phyloP scores from a whole-genome alignment of 2,888 invertebrate species.

The Rosalia funebris region DNA sequence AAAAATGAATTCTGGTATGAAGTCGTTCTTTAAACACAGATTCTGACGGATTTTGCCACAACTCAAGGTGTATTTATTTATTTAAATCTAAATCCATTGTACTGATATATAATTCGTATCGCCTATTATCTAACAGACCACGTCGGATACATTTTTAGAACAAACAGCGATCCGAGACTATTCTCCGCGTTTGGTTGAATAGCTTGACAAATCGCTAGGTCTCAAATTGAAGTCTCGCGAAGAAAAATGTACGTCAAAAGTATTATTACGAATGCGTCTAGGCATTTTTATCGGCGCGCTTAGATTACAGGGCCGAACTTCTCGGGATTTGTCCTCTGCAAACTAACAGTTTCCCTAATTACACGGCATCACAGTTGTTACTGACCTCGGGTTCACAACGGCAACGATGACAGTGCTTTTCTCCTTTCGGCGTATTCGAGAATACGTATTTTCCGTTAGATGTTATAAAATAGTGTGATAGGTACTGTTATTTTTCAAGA shows the following conservation, averaged over 20 bases:
- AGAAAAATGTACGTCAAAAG: slow-evolving; percentile 8
- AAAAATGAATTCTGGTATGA: no score
- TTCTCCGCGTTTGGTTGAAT: neutral
- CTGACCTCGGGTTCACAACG: slow-evolving; percentile 50
- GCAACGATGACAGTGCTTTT: slow-evolving; percentile 1
- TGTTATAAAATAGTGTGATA: no score
- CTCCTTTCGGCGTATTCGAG: neutral
- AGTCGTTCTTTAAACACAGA: no score
- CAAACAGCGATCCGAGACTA: neutral
- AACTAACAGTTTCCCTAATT: slow-evolving; percentile 57
- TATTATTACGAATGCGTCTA: slow-evolving; percentile 35
- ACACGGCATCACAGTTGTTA: slow-evolving; percentile 52
- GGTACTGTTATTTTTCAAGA: no score
- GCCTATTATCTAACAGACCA: no score
- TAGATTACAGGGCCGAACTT: slow-evolving; percentile 53
- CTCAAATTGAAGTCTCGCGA: neutral
- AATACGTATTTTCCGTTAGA: neutral
- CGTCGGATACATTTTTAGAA: neutral
- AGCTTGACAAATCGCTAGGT: neutral
- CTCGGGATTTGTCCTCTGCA: slow-evolving; percentile 45
- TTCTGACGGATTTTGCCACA: no score
- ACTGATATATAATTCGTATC: no score
- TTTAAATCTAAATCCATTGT: no score
- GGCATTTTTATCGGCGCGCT: slow-evolving; percentile 46
- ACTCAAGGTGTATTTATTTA: no score